Percentiles rank a stretch among this genome's conserved stretches.
phyloP scores from a whole-genome alignment of 1,140 invertebrate genomes.

The Sminthurides bifidus region DNA sequence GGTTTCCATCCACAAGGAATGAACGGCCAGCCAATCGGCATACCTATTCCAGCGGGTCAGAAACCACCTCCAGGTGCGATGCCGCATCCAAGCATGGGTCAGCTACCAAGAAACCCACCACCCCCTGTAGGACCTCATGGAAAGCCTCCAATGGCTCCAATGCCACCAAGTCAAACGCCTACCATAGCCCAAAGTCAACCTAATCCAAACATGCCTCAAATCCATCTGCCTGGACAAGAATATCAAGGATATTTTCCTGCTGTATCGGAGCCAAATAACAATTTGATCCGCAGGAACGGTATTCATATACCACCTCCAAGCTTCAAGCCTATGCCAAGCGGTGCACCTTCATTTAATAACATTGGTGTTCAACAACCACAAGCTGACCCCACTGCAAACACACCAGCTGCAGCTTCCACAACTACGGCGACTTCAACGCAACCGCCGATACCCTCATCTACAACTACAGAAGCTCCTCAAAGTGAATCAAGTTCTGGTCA shows the following conservation, averaged over 20 bases:
- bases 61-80: no score
- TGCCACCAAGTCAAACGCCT: no score
- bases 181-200: no score
- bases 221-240: constrained; percentile 7
- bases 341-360: neutral
- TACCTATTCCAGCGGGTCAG: no score
- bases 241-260: neutral
- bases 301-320: constrained; percentile 4
- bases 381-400: neutral
- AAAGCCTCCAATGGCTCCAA: no score
- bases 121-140: no score
- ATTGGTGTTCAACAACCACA: neutral
- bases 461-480: neutral
- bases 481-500: neutral
- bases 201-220: constrained; percentile 6
- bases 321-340: neutral
- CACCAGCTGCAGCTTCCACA: neutral
- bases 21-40: no score
- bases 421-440: neutral
- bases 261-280: neutral
- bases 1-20: neutral
- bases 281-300: constrained; percentile 5
- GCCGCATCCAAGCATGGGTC: no score
- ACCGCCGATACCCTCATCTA: neutral
- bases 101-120: no score